Base-by-base conservation (phyloP, 23 tunicate species). In the Phallusia fumigata region DNA sequence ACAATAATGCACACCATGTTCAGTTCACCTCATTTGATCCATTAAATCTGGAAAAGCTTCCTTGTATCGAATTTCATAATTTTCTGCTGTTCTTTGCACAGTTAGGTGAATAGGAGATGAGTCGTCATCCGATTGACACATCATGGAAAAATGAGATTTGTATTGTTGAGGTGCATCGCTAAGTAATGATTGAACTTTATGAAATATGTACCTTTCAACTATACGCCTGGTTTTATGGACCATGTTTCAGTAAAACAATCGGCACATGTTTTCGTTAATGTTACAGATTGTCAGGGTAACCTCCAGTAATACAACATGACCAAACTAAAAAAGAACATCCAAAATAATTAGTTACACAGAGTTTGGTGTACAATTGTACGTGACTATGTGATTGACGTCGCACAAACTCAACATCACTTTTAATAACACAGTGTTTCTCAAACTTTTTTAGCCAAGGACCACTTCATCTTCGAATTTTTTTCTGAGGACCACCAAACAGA, bases 161-260 rank as follows among this genome's bases (percentile, higher is more conserved):
- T 8, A 64, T 16, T 84, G 34, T n/a, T 52, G 33, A 0, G 15
- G n/a, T 2, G 82, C 15, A 24, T 58, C 16, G 26, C 16, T 24
- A 18, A 51, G 30, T 33, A 75, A 19, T 0, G 75, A 34, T 12
- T 81, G 51, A 12, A 90, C 47, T 82, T 81, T 85, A 65, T 80
- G 81, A 21, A 90, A 36, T n/a, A 90, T 82, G 36, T 90, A 90
- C 52, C 82, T 83, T 76, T 90, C 95, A 30, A 90, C 95, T 34
- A 90, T 89, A 45, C 84, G 80, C 65, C 95, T 90, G 12, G 89
- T 85, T 82, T 90, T 80, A 21, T 90, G 88, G 18, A 90, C 95
- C 95, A 90, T 90, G n/a, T 49, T 88, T 58, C 69, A 58, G 16
- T 13, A 21, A 24, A 58, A 58, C 3, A 58, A 58, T 21, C 69